phyloP scores from a whole-genome alignment of 2,113 vertebrate genomes.

The Dicentrarchus labrax region DNA sequence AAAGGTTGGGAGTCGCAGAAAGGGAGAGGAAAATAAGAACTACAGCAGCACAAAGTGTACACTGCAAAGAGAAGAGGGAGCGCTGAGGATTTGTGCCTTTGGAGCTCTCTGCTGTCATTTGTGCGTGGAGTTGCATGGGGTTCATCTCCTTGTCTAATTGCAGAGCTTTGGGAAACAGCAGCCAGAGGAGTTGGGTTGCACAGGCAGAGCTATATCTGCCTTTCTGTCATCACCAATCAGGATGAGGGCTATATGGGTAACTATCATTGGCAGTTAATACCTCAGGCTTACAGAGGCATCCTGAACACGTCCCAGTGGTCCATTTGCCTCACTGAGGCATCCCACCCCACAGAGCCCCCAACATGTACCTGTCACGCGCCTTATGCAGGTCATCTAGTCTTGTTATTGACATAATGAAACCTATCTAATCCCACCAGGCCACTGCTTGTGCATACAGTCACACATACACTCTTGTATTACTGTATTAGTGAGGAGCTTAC shows the following conservation, averaged over 20 bases:
- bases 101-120: constrained; percentile 16
- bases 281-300: constrained; percentile 65
- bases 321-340: constrained; percentile 41
- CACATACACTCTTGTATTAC: constrained; percentile 24
- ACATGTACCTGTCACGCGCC: constrained; percentile 51
- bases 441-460: constrained; percentile 33
- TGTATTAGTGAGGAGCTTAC: constrained; percentile 38
- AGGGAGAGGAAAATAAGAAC: not conserved
- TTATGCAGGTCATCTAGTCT: constrained; percentile 32
- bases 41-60: not conserved
- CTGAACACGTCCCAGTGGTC: constrained; percentile 58
- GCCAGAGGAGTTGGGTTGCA: constrained; percentile 71
- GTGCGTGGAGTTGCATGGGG: constrained; percentile 30
- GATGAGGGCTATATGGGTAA: constrained; percentile 72
- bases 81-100: constrained; percentile 10
- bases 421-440: constrained; percentile 48
- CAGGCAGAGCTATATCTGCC: constrained; percentile 74
- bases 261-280: constrained; percentile 75
- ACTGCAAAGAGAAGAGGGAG: constrained; percentile 6
- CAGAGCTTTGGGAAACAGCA: constrained; percentile 53
- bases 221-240: constrained; percentile 81
- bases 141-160: constrained; percentile 70
- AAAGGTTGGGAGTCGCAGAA: constrained; percentile 9
- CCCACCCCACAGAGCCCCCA: not conserved
- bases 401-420: constrained; percentile 56